Evolutionary conservation across 2,888 invertebrate species (phyloP).

Genomic region (Lymantria dispar): DNA sequence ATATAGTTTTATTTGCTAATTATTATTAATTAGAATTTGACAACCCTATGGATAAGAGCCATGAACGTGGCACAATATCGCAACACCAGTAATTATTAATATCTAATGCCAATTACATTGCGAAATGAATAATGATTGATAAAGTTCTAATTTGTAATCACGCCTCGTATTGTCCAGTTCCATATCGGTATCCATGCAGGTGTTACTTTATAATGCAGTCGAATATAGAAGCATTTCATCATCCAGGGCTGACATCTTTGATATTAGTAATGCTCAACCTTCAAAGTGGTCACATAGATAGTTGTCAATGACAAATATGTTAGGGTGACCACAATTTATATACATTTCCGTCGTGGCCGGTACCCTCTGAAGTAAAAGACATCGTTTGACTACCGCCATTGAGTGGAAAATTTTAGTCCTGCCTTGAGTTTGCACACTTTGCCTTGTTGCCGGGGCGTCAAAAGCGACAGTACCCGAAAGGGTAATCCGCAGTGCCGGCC

Average conservation of each 20-base stretch:
- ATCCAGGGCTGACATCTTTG: constrained; percentile 9
- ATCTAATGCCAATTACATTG: constrained; percentile 40
- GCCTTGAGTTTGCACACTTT: too few relatives aligned
- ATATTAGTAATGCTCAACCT: constrained; percentile 2
- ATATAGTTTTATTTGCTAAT: too few relatives aligned
- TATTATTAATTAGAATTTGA: background rate
- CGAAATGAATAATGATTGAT: constrained; percentile 37
- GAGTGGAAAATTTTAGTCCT: too few relatives aligned
- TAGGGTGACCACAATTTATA: too few relatives aligned
- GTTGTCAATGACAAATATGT: too few relatives aligned
- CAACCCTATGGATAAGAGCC: constrained; percentile 18
- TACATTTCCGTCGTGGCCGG: too few relatives aligned
- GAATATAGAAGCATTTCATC: constrained; percentile 16
- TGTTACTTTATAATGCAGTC: constrained; percentile 18
- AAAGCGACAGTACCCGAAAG: too few relatives aligned
- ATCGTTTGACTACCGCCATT: too few relatives aligned
- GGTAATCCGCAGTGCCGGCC: too few relatives aligned
- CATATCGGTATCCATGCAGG: constrained; percentile 26
- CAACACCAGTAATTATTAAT: constrained; percentile 34
- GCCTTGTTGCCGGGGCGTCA: too few relatives aligned
- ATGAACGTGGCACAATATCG: constrained; percentile 26
- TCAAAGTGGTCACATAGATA: background rate
- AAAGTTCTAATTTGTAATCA: constrained; percentile 31
- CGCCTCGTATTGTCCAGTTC: constrained; percentile 24
- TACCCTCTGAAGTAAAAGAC: too few relatives aligned